phyloP scores from a whole-genome alignment of 2,113 vertebrate genomes.

The Caloenas nicobarica region DNA sequence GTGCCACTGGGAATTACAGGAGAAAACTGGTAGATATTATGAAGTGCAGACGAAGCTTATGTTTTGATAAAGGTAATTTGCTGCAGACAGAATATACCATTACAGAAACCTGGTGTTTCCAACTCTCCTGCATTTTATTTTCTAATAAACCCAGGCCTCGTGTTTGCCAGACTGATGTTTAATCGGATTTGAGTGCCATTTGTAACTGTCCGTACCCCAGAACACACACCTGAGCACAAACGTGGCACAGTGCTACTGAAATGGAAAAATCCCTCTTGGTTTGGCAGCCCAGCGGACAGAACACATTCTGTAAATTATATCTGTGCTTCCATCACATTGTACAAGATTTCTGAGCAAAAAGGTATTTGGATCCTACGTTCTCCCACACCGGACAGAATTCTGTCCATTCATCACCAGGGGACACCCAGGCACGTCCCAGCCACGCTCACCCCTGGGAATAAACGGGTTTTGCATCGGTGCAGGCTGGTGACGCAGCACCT shows the following conservation, averaged over 20 bases:
- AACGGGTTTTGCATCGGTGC: background rate
- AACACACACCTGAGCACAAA: background rate
- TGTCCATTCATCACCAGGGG: background rate
- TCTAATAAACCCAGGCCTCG: background rate
- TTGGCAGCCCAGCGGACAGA: no score
- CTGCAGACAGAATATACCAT: background rate
- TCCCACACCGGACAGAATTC: background rate
- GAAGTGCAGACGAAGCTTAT: background rate
- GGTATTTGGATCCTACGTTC: background rate
- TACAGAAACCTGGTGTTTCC: background rate
- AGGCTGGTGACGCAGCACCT: rapidly evolving
- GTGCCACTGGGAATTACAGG: constrained; percentile 10
- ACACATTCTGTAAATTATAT: rapidly evolving
- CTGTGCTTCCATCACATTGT: background rate
- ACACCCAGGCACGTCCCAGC: background rate
- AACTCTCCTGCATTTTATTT: background rate
- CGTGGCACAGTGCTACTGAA: rapidly evolving
- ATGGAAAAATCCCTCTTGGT: background rate
- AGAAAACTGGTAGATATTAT: background rate
- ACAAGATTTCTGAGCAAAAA: background rate
- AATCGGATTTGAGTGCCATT: background rate
- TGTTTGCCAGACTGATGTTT: background rate
- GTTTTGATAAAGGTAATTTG: background rate
- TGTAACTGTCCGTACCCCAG: background rate
- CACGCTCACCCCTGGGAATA: background rate